Base-by-base conservation (phyloP, 1,140 invertebrate species). In the Zaprionus lachaisei region DNA sequence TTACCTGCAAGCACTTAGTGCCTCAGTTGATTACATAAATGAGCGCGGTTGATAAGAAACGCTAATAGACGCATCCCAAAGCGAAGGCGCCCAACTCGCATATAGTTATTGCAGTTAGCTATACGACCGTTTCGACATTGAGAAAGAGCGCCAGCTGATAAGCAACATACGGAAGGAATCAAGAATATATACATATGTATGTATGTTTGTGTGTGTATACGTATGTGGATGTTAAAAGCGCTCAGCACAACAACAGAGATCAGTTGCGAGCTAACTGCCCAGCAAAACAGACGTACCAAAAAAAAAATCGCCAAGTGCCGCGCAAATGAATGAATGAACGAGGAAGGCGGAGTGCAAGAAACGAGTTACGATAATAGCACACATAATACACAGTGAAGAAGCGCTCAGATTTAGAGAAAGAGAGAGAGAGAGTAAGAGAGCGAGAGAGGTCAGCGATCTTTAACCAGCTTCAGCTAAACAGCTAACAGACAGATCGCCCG, bases 371-470 rank as follows among this genome's bases (percentile, higher is more conserved):
- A 75, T 74, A 80, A 77, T 62, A 72, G 47, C 47, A 65, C 63
- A 75, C 67, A 75, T 28, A 63, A 77, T 55, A 70, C 41, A 22
- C 47, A 37, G 62, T 77, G 72, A 81, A 86, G 72, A 89, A 82
- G 67, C 81, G 64, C 66, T 70, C 76, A 51, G 34, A 60, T 62
- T 51, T 64, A 28, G 77, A 44, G 54, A 28, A 0, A 20, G 28
- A 28, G 26, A 26, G 51, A 71, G 47, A 57, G 55, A 57, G 56
- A 37, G 11, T 11, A 58, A 61, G 22, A 47, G 56, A 51, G 37
- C 62, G 49, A 69, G 66, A 72, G 70, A 83, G 85, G 85, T 90
- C 85, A 90, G 86, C 81, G 86, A 90, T 91, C 85, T 90, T 84
- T 83, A 78, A 65, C 67, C 71, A 81, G 71, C 56, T 63, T 63